Conservation (phyloP, 2,797 vertebrate species). For the Smutsia gigantea region DNA sequence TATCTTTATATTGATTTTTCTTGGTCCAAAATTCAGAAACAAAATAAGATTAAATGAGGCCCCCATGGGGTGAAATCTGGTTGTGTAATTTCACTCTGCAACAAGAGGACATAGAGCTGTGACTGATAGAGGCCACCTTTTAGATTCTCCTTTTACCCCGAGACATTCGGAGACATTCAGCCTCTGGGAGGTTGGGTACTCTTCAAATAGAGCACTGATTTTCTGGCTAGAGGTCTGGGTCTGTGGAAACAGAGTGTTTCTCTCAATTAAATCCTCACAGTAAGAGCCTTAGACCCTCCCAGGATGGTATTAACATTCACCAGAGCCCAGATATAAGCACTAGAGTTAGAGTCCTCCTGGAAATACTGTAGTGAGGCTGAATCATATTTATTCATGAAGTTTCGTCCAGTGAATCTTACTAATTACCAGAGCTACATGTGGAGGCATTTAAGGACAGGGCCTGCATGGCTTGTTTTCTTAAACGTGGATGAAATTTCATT, state of each 20-base stretch:
- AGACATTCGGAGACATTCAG: not conserved
- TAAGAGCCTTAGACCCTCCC: not conserved
- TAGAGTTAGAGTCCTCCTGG: not conserved
- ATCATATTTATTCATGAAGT: not conserved
- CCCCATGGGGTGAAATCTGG: not conserved
- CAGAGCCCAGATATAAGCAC: not conserved
- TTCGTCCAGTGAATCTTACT: not conserved
- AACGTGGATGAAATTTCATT: not conserved
- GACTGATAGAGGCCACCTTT: not conserved
- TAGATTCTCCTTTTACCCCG: not conserved
- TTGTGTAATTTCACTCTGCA: not conserved
- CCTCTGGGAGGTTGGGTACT: not conserved
- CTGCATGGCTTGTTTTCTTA: not conserved
- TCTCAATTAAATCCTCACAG: not conserved
- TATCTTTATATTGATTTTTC: constrained; percentile 61
- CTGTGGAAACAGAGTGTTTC: not conserved
- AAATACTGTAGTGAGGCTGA: not conserved
- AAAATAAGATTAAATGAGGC: constrained; percentile 33
- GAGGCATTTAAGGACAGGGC: not conserved
- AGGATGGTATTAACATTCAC: not conserved
- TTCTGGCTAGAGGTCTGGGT: not conserved
- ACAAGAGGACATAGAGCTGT: not conserved
- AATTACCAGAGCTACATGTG: not conserved
- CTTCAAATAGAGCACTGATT: not conserved
- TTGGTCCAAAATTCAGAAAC: constrained; percentile 52